Base-by-base conservation (phyloP, 2,888 invertebrate species). In the Yponomeuta evonymella region DNA sequence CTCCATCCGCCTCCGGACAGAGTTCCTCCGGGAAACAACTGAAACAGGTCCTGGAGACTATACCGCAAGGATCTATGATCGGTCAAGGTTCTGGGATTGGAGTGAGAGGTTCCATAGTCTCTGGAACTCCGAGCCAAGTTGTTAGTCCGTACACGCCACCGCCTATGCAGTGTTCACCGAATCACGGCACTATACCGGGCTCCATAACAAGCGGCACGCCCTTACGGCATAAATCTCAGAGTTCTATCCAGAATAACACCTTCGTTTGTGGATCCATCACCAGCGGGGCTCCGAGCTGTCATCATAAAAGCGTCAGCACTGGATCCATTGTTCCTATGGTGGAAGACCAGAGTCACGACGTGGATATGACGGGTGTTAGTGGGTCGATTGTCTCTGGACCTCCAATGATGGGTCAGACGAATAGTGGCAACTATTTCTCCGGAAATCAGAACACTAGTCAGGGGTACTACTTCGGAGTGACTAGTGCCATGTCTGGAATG, bases 11-110 rank as follows among this genome's bases (percentile, higher is more conserved):
- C 82, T 69, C 84, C 83, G 71, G 73, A 73, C 5, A 80, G 8
- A 3, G 36, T 10, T 15, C 67, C 5, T 82, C 78, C 70, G 85
- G 83, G 69, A 85, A 80, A 75, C 80, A 80, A 0, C 84, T 87
- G 81, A 88, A 87, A 74, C 86, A 83, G 0, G 79, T 81, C 1
- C 73, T 90, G 29, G 88, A 89, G 76, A 89, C 90, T 0, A 90
- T 91, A 75, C 88, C 89, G 0, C 90, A 90, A 73, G 89, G 90
- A 1, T 84, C 80, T 23, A 79, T 89, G 36, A 87, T 70, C 29
- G 36, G 23, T 2, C 51, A 58, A 12, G 51, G 15, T 15, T 15
- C 15, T 15, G 64, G 23, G 29, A 3, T 5, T 9, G 64, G 29
- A 10, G 1, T 48, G 2, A n/a, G 36, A 58, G 87, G 86, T 0